Evolutionary conservation across 2,797 vertebrate species (phyloP).

Genomic region (Siniperca scherzeri): DNA sequence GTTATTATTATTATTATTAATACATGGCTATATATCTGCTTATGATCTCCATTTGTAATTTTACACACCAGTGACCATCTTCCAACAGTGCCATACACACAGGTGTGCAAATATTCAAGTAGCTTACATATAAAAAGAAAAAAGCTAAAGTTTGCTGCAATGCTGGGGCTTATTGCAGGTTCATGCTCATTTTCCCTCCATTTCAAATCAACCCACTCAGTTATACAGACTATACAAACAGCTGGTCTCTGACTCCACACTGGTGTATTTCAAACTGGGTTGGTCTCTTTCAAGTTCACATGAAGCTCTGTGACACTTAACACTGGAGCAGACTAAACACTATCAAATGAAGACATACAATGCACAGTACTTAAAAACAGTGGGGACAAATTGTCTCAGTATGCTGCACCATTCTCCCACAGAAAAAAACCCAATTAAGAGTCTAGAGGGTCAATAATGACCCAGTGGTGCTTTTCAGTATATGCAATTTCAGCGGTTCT

Average conservation of each 20-base stretch:
- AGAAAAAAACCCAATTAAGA: not conserved
- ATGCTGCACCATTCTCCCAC: not conserved
- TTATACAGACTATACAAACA: constrained; percentile 17
- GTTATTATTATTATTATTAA: too few species aligned
- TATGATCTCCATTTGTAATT: not conserved
- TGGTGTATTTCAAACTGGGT: constrained; percentile 7
- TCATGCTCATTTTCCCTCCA: not conserved
- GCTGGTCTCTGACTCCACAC: not conserved
- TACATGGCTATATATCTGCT: not conserved
- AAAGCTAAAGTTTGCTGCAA: not conserved
- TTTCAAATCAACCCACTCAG: constrained; percentile 10
- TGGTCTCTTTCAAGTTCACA: constrained; percentile 5
- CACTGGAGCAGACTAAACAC: constrained; percentile 24
- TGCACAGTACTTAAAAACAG: not conserved
- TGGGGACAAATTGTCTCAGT: constrained; percentile 1
- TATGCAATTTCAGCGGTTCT: not conserved
- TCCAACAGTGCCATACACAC: not conserved
- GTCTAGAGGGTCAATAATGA: not conserved
- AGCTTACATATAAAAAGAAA: not conserved
- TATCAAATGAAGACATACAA: constrained; percentile 22
- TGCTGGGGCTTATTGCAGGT: not conserved
- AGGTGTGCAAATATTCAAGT: not conserved
- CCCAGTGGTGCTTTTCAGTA: not conserved
- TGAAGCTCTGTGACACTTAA: not conserved
- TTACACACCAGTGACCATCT: not conserved